phyloP scores from a whole-genome alignment of 2,888 invertebrate species.

The Enchytraeus crypticus region DNA sequence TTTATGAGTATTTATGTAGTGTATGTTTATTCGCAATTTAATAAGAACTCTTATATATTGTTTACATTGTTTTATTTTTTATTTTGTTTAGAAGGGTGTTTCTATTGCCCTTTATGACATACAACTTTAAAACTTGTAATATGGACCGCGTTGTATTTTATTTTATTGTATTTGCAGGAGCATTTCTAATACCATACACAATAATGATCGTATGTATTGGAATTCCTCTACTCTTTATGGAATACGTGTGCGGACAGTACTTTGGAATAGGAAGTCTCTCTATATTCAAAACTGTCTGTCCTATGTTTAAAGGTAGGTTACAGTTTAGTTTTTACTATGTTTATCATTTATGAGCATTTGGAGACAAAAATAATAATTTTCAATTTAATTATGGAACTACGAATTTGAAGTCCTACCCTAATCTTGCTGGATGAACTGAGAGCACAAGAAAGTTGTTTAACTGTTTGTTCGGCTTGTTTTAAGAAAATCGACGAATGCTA shows the following conservation, averaged over 20 bases:
- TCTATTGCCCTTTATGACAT: no score
- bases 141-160: no score
- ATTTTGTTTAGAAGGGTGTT: no score
- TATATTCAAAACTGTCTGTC: constrained; percentile 30
- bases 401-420: background rate
- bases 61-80: no score
- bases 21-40: no score
- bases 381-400: background rate
- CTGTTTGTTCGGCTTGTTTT: no score
- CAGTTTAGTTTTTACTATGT: background rate
- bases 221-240: constrained; percentile 29
- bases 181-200: constrained; percentile 28
- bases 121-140: no score
- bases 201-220: constrained; percentile 29
- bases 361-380: background rate
- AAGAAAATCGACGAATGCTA: no score
- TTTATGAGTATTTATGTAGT: no score
- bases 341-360: background rate
- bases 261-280: constrained; percentile 28
- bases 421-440: no score
- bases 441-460: no score
- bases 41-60: no score
- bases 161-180: constrained; percentile 18
- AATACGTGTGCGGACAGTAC: constrained; percentile 30
- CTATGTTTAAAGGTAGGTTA: constrained; percentile 28